A percentile compares a stretch with the other conserved stretches of the same genome.
phyloP scores from a whole-genome alignment of 35 echinoderm and acorn worm species.

The Strongylocentrotus purpuratus region DNA sequence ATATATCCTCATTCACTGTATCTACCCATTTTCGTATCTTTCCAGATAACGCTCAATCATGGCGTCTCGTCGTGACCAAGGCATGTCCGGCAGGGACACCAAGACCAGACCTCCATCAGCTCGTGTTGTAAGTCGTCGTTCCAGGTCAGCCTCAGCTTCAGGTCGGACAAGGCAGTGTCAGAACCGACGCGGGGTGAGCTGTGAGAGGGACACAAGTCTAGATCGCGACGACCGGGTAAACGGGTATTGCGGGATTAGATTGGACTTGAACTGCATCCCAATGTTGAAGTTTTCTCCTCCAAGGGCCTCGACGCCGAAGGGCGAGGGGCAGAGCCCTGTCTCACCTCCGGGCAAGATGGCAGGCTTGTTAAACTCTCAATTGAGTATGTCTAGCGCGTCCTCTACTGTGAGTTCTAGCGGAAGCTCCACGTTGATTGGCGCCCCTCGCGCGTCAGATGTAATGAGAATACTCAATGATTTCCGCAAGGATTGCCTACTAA shows the following conservation, averaged over 20 bases:
- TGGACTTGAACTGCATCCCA: conserved; percentile 31
- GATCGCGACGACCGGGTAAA: background rate
- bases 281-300: conserved; percentile 47
- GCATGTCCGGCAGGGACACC: background rate
- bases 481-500: conserved; percentile 62
- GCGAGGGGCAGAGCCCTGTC: conserved; percentile 17
- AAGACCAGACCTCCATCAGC: background rate
- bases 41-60: background rate
- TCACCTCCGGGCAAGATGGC: conserved; percentile 17
- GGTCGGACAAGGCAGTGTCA: conserved; percentile 26
- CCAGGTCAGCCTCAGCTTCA: background rate
- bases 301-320: conserved; percentile 25
- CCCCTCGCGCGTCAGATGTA: conserved; percentile 51
- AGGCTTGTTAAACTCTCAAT: background rate
- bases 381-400: conserved; percentile 57
- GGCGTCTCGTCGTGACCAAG: background rate
- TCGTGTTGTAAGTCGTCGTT: conserved; percentile 22
- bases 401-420: conserved; percentile 49
- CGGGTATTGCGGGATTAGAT: conserved; percentile 8
- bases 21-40: background rate
- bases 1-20: background rate
- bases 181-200: conserved; percentile 22
- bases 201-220: conserved; percentile 20
- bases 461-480: conserved; percentile 71
- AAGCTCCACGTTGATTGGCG: conserved; percentile 46